Conservation (phyloP, 2,113 vertebrate genomes). For the Chionomys nivalis region DNA sequence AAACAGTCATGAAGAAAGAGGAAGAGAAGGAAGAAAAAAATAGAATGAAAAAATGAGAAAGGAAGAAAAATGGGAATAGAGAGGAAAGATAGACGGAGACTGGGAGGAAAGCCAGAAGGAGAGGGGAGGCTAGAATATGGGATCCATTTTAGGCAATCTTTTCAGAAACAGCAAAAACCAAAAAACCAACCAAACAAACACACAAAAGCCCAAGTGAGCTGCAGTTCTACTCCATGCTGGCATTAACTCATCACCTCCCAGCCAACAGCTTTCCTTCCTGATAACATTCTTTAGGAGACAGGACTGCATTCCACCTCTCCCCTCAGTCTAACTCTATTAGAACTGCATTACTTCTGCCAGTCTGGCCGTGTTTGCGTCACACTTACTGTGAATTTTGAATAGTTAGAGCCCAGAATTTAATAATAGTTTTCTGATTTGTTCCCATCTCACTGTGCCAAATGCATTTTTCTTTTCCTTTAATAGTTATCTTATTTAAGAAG, state of each 20-base stretch:
- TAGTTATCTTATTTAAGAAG: conserved; percentile 64
- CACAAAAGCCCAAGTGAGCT: background rate
- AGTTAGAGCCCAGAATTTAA: conserved; percentile 31
- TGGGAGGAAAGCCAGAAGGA: background rate
- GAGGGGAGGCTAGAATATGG: background rate
- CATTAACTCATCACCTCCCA: background rate
- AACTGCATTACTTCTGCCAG: conserved; percentile 45
- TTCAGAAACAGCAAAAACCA: background rate
- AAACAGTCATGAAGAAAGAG: background rate
- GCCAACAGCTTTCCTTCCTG: conserved; percentile 12
- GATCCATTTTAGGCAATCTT: background rate
- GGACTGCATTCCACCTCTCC: background rate
- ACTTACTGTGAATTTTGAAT: conserved; percentile 59
- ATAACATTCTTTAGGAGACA: conserved; percentile 47
- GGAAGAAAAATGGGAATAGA: background rate
- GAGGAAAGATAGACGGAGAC: background rate
- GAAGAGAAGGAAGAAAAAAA: background rate
- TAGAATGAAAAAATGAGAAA: background rate
- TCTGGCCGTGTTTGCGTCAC: conserved; percentile 45
- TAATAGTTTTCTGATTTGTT: conserved; percentile 5
- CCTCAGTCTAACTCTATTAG: conserved; percentile 10
- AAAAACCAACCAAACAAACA: too few relatives aligned
- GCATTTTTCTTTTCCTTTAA: background rate
- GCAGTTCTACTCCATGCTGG: background rate
- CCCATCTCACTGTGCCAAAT: background rate